Evolutionary conservation across 1,140 invertebrate genomes (phyloP), one percentile per base, ranked within the genome.

Genomic region (Magallana ariakensis): DNA sequence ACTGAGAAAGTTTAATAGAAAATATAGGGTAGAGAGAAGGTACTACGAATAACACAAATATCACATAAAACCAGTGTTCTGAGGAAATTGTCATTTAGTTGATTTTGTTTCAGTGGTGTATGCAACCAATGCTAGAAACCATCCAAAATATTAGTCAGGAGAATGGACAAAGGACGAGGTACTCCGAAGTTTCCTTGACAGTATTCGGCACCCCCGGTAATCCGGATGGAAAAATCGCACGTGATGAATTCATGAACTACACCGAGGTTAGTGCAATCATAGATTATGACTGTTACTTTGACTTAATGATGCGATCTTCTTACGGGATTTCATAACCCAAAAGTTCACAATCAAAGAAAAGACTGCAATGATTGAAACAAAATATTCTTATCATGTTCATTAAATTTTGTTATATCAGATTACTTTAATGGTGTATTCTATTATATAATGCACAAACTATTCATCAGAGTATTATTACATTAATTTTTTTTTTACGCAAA

Each of bases 221-320:
- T 87, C 91, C 91, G 8, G 93, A 94, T 88, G 93, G 93, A 26
- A 89, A 90, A 66, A 92, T 86, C 93, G 99, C 98, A 0, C 95
- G 96, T 85, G 98, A 99, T 91, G 98, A 99, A 95, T 99, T 99
- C 92, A 95, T 97, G 92, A 98, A 99, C 94, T 99, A 99, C 94
- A 96, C 97, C 81, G 98, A 97, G 0, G 97, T 99, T 57, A 98
- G 98, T 94, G 97, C 98, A 11, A 98, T 97, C 1, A 98, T 99
- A 75, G 98, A 99, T 94, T 97, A 98, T 88, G 98, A 99, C 93
- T 96, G 96, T 56, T 99, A 98, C 93, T 99, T 99, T 92, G 98
- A 99, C 94, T 95, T 99, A 60, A 98, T 99, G 97, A 98, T 99
- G 96, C 96, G 98, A 87, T 97, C 91, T 4, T 91, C 89, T 54